Conservation (phyloP, 2,888 invertebrate species). For the Oscheius myriophilus region DNA sequence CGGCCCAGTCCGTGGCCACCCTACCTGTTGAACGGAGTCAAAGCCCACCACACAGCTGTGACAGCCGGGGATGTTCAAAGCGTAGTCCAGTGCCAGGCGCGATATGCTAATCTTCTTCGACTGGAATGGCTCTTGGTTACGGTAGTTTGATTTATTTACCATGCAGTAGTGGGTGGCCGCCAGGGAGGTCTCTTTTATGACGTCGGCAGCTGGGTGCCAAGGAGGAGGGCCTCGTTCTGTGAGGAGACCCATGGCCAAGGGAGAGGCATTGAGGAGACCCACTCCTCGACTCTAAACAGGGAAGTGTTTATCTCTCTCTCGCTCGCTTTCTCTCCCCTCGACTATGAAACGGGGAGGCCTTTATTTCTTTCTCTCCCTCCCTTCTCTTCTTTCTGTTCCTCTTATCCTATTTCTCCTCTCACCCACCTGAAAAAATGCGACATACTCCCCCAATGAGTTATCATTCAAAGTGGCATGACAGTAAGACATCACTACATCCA, state of each 20-base stretch:
- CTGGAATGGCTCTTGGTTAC: slow-evolving; percentile 29
- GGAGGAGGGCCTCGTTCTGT: slow-evolving; percentile 80
- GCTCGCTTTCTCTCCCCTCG: too few species aligned
- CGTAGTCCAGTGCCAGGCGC: slow-evolving; percentile 58
- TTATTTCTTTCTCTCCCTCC: too few species aligned
- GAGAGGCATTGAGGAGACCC: slow-evolving; percentile 85
- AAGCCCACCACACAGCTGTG: slow-evolving; percentile 56
- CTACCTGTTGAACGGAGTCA: slow-evolving; percentile 50
- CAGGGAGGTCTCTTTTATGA: slow-evolving; percentile 71
- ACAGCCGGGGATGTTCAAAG: slow-evolving; percentile 58
- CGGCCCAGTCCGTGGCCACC: background rate
- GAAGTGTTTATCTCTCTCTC: too few species aligned
- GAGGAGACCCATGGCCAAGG: slow-evolving; percentile 84
- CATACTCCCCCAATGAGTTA: slow-evolving; percentile 80
- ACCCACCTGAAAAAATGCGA: slow-evolving; percentile 81
- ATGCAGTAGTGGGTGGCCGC: slow-evolving; percentile 48
- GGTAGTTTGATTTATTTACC: slow-evolving; percentile 15
- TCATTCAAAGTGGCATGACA: slow-evolving; percentile 84
- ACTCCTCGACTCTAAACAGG: slow-evolving; percentile 76
- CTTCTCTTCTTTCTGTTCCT: too few species aligned
- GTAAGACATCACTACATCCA: slow-evolving; percentile 83
- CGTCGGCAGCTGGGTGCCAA: slow-evolving; percentile 84
- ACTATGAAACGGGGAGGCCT: too few species aligned
- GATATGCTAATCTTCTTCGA: slow-evolving; percentile 60
- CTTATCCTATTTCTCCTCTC: background rate